phyloP scores from a whole-genome alignment of 2,113 vertebrate species.

The Amblyopsis rosae region DNA sequence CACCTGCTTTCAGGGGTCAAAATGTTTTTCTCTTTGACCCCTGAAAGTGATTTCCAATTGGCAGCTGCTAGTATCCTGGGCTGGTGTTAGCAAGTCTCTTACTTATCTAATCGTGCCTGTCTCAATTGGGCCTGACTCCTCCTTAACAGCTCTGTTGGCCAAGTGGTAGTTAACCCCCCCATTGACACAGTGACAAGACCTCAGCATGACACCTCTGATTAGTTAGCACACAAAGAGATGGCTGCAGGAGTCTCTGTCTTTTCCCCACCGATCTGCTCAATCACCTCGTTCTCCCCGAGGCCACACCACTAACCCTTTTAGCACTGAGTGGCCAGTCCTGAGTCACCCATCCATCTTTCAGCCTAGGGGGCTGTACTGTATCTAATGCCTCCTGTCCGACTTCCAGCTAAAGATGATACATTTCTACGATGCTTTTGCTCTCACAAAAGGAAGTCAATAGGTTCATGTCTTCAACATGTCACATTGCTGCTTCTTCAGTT shows the following conservation, averaged over 20 bases:
- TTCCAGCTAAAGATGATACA: slow-evolving; percentile 20
- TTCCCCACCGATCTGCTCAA: slow-evolving; percentile 42
- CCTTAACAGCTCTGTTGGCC: slow-evolving; percentile 25
- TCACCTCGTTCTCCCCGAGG: slow-evolving; percentile 36
- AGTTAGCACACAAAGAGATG: slow-evolving; percentile 74
- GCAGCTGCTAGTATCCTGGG: neutral
- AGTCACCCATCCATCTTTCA: slow-evolving; percentile 31
- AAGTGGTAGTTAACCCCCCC: slow-evolving; percentile 46
- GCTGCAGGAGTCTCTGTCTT: slow-evolving; percentile 46
- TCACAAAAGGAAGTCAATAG: slow-evolving; percentile 52
- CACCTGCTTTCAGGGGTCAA: slow-evolving; percentile 35
- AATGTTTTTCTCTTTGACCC: neutral
- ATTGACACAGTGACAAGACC: slow-evolving; percentile 54
- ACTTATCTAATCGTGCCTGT: slow-evolving; percentile 18
- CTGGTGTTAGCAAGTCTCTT: slow-evolving; percentile 9
- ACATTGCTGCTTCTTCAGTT: slow-evolving; percentile 11
- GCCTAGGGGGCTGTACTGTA: slow-evolving; percentile 16
- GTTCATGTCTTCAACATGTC: slow-evolving; percentile 30
- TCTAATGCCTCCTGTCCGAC: slow-evolving; percentile 32
- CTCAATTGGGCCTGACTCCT: slow-evolving; percentile 1
- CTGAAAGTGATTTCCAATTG: slow-evolving; percentile 32
- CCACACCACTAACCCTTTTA: slow-evolving; percentile 1
- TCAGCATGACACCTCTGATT: slow-evolving; percentile 58
- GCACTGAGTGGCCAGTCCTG: slow-evolving; percentile 21
- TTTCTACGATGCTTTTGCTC: slow-evolving; percentile 59